Conservation (phyloP, 1,140 invertebrate genomes). For the Paramacrobiotus metropolitanus region DNA sequence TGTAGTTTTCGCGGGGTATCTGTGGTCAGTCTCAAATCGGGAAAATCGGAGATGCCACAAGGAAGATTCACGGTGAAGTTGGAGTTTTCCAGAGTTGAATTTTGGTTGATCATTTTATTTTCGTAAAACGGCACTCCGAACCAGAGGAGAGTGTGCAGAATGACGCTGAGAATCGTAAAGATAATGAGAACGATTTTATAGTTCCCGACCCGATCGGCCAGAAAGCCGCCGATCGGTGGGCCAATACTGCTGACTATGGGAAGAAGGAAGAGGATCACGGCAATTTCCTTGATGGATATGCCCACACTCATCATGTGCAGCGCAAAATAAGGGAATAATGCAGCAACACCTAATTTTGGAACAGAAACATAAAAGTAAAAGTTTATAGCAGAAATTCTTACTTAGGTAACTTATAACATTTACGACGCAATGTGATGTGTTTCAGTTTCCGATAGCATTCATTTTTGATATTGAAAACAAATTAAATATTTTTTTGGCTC, state of each 20-base stretch:
- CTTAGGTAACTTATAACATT: too few species aligned
- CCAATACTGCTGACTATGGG: slow-evolving; percentile 43
- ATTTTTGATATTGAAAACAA: too few species aligned
- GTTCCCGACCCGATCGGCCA: not conserved
- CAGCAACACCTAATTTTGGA: slow-evolving; percentile 49
- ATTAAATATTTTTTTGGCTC: too few species aligned
- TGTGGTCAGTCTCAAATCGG: not conserved
- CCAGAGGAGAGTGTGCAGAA: not conserved
- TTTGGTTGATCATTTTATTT: not conserved
- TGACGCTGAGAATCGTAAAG: not conserved
- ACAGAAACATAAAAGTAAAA: too few species aligned
- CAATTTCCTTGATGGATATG: slow-evolving; percentile 37
- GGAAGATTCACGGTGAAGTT: not conserved
- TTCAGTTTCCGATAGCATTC: too few species aligned
- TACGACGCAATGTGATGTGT: too few species aligned
- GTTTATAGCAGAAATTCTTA: too few species aligned
- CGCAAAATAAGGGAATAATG: slow-evolving; percentile 44
- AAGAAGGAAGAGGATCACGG: slow-evolving; percentile 42
- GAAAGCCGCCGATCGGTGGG: slow-evolving; percentile 31
- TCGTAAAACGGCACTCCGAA: not conserved
- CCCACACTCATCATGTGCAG: slow-evolving; percentile 43
- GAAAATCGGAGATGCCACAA: not conserved
- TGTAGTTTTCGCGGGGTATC: too few species aligned
- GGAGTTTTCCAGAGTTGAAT: not conserved
- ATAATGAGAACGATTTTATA: slow-evolving; percentile 1